Evolutionary conservation across 1,140 invertebrate genomes (phyloP).

Genomic region (Elymnias hypermnestra): DNA sequence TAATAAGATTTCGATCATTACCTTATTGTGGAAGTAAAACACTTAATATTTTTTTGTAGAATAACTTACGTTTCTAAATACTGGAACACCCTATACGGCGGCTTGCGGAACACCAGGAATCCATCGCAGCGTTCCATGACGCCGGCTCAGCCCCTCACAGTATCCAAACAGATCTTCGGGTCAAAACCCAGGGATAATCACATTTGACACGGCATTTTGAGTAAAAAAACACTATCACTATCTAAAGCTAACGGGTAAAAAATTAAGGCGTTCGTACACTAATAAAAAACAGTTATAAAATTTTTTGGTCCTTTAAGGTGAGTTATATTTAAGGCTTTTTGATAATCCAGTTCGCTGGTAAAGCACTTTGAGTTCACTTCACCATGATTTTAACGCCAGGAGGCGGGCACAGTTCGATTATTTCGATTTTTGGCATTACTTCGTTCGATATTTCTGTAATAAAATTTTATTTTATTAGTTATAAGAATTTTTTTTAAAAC

Average conservation of each 20-base stretch:
- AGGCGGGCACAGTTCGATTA: slow-evolving; percentile 57
- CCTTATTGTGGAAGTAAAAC: too few species aligned
- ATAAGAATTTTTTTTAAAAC: not conserved
- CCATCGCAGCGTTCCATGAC: slow-evolving; percentile 81
- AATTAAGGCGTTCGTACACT: slow-evolving; percentile 62
- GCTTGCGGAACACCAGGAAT: slow-evolving; percentile 84
- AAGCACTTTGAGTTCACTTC: slow-evolving; percentile 52
- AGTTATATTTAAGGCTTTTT: slow-evolving; percentile 53
- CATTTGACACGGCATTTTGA: slow-evolving; percentile 19
- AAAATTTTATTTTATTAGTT: not conserved
- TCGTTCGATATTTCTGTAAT: slow-evolving; percentile 17
- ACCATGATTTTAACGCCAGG: slow-evolving; percentile 59
- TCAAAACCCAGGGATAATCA: slow-evolving; percentile 11
- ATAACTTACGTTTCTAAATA: slow-evolving; percentile 84
- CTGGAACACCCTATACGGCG: slow-evolving; percentile 86
- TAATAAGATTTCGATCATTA: too few species aligned
- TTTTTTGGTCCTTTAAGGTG: slow-evolving; percentile 66
- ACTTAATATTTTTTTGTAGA: too few species aligned
- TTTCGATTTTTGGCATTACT: slow-evolving; percentile 17
- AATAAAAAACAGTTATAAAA: slow-evolving; percentile 59
- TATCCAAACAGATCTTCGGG: slow-evolving; percentile 8
- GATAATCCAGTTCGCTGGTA: slow-evolving; percentile 47
- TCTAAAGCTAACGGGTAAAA: slow-evolving; percentile 48
- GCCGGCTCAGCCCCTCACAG: slow-evolving; percentile 1
- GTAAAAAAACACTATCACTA: slow-evolving; percentile 24